Conservation (phyloP, 2,113 vertebrate species). For the Scalopus aquaticus region DNA sequence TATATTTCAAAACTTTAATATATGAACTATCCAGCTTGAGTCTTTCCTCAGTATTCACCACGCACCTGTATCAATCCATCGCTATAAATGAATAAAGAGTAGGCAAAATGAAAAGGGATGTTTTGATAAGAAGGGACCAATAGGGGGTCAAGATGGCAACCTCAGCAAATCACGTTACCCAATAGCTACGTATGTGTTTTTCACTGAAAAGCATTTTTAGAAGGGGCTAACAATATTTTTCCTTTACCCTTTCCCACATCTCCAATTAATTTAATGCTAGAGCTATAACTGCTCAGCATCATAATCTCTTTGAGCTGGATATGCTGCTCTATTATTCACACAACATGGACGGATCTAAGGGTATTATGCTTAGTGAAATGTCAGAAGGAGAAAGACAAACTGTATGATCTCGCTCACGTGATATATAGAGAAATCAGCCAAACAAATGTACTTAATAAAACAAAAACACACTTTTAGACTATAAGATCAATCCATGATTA, state of each 20-base stretch:
- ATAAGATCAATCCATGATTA: not conserved
- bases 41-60: constrained; percentile 4
- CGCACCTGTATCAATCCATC: not conserved
- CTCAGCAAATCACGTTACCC: too few relatives aligned
- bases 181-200: not conserved
- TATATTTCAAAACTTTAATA: not conserved
- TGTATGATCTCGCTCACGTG: not conserved
- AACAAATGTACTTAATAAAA: not conserved
- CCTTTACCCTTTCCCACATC: not conserved
- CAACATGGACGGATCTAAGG: not conserved
- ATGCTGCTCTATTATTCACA: not conserved
- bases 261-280: constrained; percentile 13
- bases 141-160: not conserved
- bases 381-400: not conserved
- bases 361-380: not conserved
- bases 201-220: not conserved
- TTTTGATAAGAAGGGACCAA: not conserved
- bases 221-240: not conserved
- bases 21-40: not conserved
- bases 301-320: not conserved
- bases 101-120: not conserved
- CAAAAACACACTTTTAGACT: not conserved
- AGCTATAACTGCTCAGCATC: not conserved
- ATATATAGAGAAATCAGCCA: not conserved
- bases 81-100: not conserved